Evolutionary conservation across 2,113 vertebrate genomes (phyloP).

Genomic region (Dicerorhinus sumatrensis): DNA sequence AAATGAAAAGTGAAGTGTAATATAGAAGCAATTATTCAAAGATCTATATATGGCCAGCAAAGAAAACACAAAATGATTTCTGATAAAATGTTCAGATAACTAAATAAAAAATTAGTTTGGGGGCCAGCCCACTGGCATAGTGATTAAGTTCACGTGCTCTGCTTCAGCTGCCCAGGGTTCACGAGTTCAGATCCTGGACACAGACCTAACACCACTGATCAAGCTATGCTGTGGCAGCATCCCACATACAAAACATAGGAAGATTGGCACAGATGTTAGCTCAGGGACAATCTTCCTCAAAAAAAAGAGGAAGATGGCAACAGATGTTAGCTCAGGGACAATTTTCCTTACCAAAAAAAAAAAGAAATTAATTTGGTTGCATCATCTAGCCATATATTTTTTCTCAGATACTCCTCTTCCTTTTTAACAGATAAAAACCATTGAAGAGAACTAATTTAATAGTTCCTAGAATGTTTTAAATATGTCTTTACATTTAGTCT

Average conservation of each 20-base stretch:
- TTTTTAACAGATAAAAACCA: background rate
- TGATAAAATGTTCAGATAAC: slow-evolving; percentile 2
- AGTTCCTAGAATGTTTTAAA: background rate
- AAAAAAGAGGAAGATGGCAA: too few relatives aligned
- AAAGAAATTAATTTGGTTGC: background rate
- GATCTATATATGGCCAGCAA: background rate
- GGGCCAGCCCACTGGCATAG: too few relatives aligned
- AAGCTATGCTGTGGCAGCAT: too few relatives aligned
- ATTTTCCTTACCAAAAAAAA: too few relatives aligned
- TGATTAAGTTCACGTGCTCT: too few relatives aligned
- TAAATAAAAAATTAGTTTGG: background rate
- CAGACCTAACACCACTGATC: too few relatives aligned
- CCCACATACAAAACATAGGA: too few relatives aligned
- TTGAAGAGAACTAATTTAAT: background rate
- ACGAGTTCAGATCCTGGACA: too few relatives aligned
- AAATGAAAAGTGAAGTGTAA: background rate
- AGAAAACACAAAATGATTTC: background rate
- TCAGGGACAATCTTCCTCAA: too few relatives aligned
- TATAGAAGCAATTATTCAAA: background rate
- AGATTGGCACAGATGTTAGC: too few relatives aligned
- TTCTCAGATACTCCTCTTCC: background rate
- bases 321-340: too few relatives aligned
- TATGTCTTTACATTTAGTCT: background rate
- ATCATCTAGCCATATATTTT: background rate
- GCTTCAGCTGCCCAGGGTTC: too few relatives aligned